A percentile compares a stretch with the other conserved stretches of the same genome.
Conservation (phyloP, 2,113 vertebrate genomes). For the Aplodontia rufa region DNA sequence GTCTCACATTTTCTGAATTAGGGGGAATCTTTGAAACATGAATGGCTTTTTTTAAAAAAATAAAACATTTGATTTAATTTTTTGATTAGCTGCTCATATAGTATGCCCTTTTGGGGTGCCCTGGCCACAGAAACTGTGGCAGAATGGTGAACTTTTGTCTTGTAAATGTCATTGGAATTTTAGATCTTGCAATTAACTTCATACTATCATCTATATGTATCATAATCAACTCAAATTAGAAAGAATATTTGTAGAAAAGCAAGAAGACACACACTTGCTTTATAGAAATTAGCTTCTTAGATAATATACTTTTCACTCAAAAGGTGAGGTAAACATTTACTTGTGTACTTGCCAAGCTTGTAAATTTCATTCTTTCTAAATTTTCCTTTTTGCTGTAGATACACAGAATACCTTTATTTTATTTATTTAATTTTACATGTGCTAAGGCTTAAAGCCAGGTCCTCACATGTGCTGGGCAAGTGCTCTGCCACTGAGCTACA, state of each 20-base stretch:
- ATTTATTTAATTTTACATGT: no score
- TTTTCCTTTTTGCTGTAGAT: no score
- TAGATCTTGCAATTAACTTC: background rate
- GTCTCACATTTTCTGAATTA: background rate
- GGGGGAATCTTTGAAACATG: background rate
- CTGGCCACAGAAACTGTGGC: background rate
- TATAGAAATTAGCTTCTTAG: background rate
- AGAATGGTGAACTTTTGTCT: background rate
- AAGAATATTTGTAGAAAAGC: background rate
- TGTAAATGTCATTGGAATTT: background rate
- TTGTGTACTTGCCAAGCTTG: background rate
- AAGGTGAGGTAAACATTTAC: background rate
- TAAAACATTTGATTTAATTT: background rate
- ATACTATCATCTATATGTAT: background rate
- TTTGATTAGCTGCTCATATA: background rate
- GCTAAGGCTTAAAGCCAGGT: no score
- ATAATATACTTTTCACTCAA: background rate
- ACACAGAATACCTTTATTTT: no score
- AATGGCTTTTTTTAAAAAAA: background rate
- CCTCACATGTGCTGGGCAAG: no score
- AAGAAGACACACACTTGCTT: background rate
- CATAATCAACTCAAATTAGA: background rate
- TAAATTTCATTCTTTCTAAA: background rate
- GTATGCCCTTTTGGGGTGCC: background rate
- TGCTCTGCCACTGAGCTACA: no score